Base-by-base conservation (phyloP, 2,113 vertebrate genomes). In the Bubalus kerabau region DNA sequence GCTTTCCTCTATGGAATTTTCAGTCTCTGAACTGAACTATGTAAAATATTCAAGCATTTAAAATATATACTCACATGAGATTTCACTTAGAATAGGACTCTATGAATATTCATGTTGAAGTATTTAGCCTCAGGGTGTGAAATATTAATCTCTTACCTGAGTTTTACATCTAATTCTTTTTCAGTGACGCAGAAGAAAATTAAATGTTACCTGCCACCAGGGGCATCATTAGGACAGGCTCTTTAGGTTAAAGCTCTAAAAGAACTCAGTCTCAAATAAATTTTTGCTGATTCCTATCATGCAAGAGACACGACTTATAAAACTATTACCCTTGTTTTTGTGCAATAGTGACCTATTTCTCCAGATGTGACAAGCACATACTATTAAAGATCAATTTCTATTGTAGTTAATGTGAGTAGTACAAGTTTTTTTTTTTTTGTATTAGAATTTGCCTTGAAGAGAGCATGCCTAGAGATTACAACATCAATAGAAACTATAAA, bases 111-210 rank as follows among this genome's bases (percentile, higher is more conserved):
- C 95, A 97, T 96, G 67, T 81, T 91, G 89, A 98, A 93, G 76
- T 97, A 95, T 76, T 97, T 80, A 90, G 96, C 95, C 90, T 85
- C 71, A 89, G 97, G 94, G 26, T 97, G 19, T 94, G 94, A 98
- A 97, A 91, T 95, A 97, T 94, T 94, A 97, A 95, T 97, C 93
- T 95, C 90, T 94, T 91, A 95, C 56, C 85, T 98, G 97, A 96
- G 93, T 95, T 97, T 96, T 98, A 98, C 93, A 97, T 98, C 97
- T 98, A 95, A 97, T 97, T 96, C 97, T 94, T 97, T 98, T 98
- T 92, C 87, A 95, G 8, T 96, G 96, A 96, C 96, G 95, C 59
- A 78, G 60, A 59, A 90, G 93, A 95, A 97, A 97, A 98, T 96
- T 96, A 97, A 98, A 97, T 98, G 85, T 92, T 97, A 92, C 94